Conservation (phyloP, 2,113 vertebrate species). For the Ancistrus triradiatus region DNA sequence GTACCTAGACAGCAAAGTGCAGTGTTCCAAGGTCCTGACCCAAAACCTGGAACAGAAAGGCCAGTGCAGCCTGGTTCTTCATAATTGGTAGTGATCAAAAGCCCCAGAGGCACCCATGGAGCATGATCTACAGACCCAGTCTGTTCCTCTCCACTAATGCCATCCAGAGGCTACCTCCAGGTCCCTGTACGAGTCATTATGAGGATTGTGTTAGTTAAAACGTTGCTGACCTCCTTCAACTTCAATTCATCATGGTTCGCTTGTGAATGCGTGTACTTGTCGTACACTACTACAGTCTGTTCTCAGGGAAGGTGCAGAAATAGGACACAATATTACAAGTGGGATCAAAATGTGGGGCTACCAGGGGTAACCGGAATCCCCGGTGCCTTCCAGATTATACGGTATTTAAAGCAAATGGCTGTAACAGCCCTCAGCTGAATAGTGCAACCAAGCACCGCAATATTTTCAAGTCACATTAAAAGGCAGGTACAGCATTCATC, state of each 20-base stretch:
- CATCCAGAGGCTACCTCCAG: conserved; percentile 45
- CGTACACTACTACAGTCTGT: conserved; percentile 11
- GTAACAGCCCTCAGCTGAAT: not conserved
- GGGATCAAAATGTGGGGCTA: not conserved
- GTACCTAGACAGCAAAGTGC: conserved; percentile 12
- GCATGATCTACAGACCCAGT: conserved; percentile 53
- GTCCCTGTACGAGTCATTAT: conserved; percentile 60
- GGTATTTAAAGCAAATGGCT: not conserved
- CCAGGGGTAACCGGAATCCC: not conserved
- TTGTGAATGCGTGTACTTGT: conserved; percentile 20
- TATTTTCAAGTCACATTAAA: conserved; percentile 54
- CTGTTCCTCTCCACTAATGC: conserved; percentile 34
- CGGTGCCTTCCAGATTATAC: not conserved
- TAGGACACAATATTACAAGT: not conserved
- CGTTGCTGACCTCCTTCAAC: conserved; percentile 37
- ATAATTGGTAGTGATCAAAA: conserved; percentile 64
- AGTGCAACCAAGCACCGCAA: conserved; percentile 35
- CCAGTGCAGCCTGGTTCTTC: conserved; percentile 30
- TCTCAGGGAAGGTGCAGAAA: not conserved
- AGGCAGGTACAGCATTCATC: conserved; percentile 40
- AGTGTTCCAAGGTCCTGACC: conserved; percentile 36
- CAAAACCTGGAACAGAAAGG: conserved; percentile 35
- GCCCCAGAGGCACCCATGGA: conserved; percentile 51
- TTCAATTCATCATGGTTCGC: conserved; percentile 32
- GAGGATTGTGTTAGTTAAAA: conserved; percentile 38